Conservation (phyloP, 2,797 vertebrate species). For the Echeneis naucrates region DNA sequence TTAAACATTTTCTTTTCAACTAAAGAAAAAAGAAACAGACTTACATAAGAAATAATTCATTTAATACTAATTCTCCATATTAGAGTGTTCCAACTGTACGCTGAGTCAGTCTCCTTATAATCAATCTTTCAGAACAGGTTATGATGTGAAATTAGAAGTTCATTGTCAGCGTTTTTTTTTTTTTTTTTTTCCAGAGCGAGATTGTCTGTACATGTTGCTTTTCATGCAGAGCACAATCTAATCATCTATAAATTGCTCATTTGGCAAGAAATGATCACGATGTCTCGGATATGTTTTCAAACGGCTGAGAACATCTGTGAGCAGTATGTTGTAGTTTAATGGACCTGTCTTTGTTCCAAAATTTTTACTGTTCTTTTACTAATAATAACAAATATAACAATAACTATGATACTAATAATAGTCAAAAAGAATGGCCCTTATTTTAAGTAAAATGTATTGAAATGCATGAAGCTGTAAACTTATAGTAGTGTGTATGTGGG, state of each 20-base stretch:
- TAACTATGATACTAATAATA: neutral
- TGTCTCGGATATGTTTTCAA: neutral
- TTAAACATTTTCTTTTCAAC: no score
- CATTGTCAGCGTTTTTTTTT: no score
- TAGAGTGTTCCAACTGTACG: neutral
- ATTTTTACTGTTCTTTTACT: neutral
- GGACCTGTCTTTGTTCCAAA: conserved; percentile 20
- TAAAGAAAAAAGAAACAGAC: no score
- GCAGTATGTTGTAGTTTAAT: conserved; percentile 18
- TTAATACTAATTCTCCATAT: neutral
- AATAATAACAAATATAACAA: neutral
- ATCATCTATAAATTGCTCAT: neutral
- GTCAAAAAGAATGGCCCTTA: no score
- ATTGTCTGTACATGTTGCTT: conserved; percentile 1
- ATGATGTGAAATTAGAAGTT: neutral
- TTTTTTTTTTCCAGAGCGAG: neutral
- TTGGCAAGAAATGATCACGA: neutral
- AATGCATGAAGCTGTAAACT: conserved; percentile 55
- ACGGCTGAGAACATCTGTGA: neutral
- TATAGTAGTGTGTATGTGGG: conserved; percentile 30
- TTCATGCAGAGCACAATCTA: conserved; percentile 25
- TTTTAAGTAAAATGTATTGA: conserved; percentile 6
- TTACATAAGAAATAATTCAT: no score
- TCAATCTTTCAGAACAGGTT: neutral
- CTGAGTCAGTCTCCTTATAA: neutral